These are phyloP conservation scores for Piaya cayana DNA, from an alignment of 2,113 vertebrate genomes.

Conservation along the genomic window DNA sequence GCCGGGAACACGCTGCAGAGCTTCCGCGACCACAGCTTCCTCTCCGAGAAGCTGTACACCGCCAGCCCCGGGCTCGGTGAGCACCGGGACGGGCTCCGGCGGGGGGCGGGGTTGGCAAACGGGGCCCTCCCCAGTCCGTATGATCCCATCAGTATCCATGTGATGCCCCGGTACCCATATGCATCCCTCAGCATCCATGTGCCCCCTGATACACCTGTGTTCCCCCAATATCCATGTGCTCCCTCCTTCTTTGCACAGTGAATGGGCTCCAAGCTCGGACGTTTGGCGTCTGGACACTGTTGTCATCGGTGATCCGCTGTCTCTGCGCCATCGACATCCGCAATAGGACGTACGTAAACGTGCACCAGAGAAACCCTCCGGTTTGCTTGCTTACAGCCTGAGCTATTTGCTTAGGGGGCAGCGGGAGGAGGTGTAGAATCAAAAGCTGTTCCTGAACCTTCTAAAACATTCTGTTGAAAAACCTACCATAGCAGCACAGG, in stretches of 20 bases:
- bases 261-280: slow-evolving; percentile 96
- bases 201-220: too few relatives aligned
- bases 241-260: slow-evolving; percentile 74
- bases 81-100: too few relatives aligned
- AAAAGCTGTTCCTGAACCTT: neutral
- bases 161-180: too few relatives aligned
- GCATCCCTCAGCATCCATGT: too few relatives aligned
- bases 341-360: slow-evolving; percentile 87
- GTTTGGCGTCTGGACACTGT: slow-evolving; percentile 93
- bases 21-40: slow-evolving; percentile 92
- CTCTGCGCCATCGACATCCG: slow-evolving; percentile 94
- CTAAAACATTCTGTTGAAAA: fast-evolving
- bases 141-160: too few relatives aligned
- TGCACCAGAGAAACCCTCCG: neutral
- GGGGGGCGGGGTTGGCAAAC: neutral
- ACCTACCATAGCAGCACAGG: too few relatives aligned
- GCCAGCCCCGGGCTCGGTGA: slow-evolving; percentile 89
- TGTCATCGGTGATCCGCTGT: slow-evolving; percentile 93
- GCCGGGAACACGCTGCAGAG: slow-evolving; percentile 92
- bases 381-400: neutral
- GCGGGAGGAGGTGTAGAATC: neutral
- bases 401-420: neutral
- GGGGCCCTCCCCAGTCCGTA: too few relatives aligned
- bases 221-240: neutral
- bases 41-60: slow-evolving; percentile 95